Base-by-base conservation (phyloP, 1,140 invertebrate species). In the Plodia interpunctella region DNA sequence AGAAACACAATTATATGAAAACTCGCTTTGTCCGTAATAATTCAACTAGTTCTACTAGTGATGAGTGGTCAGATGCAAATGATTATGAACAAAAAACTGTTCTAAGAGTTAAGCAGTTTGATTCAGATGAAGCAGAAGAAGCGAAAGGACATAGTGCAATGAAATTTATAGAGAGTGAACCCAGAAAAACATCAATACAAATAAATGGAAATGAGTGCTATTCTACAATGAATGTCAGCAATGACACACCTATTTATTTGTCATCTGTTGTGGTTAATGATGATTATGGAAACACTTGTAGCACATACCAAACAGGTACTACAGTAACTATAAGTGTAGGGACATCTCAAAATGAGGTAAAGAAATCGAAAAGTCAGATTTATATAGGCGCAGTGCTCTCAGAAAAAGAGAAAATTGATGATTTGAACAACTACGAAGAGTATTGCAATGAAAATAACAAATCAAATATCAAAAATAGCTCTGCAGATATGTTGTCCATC, bases 181-280 rank as follows among this genome's bases (percentile, higher is more conserved):
- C 92, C 59, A 91, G 92, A 74, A 93, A 94, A 83, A 95, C 94
- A 4, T 95, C 94, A 5, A 95, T 95, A 65, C 83, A 94, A 79
- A 95, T 95, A 59, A 95, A 92, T 70, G 93, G 93, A 5, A 93
- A 95, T 67, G 92, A 93, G 79, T 94, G 93, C 81, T 93, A 93
- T 74, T 92, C 92, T 21, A 93, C 91, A 3, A 91, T 93, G 75
- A 93, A 93, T 70, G 91, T 92, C 0, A 91, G 90, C 30, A 92
- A 92, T 59, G 88, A 92, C 59, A 91, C 91, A 11, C 92, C 92
- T 10, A 83, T 93, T 35, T 94, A 94, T 79, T 92, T 93, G 63
- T 94, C 93, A 15, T 94, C 93, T 1, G 93, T 94, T 35, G 92
- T 93, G 30, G 92, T 94, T 20, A 92, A 92, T 68, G 91, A 92